phyloP scores from a whole-genome alignment of 2,797 vertebrate genomes.

The Tenualosa thibaudeaui region DNA sequence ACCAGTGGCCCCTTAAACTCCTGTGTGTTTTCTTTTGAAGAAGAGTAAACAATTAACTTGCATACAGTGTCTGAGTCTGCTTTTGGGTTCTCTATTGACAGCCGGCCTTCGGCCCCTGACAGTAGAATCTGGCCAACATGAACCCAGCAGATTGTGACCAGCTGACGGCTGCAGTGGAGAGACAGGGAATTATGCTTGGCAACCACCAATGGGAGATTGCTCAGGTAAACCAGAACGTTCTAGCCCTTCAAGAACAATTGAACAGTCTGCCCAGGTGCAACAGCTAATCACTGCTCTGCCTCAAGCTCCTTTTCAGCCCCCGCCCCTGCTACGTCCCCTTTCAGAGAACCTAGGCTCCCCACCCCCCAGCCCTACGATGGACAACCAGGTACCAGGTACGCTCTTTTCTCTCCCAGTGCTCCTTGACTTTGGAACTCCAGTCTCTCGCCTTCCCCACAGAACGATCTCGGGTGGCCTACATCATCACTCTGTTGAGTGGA shows the following conservation, averaged over 20 bases:
- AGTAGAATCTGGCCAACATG: conserved; percentile 10
- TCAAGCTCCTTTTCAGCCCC: too few relatives aligned
- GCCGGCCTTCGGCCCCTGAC: neutral
- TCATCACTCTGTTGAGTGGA: neutral
- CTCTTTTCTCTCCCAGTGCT: neutral
- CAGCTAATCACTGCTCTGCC: too few relatives aligned
- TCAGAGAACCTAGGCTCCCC: neutral
- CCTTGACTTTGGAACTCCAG: neutral
- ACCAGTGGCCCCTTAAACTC: too few relatives aligned
- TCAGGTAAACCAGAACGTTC: neutral
- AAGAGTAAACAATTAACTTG: too few relatives aligned
- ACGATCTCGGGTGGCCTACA: neutral
- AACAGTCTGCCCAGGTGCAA: too few relatives aligned
- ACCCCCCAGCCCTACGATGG: neutral
- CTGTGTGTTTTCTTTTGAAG: too few relatives aligned
- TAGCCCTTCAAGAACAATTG: too few relatives aligned
- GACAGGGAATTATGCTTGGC: neutral
- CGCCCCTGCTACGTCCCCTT: neutral
- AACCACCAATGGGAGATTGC: neutral
- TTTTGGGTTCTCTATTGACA: neutral
- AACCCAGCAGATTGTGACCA: neutral
- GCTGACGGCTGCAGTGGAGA: neutral
- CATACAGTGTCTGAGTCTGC: too few relatives aligned
- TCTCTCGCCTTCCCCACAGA: neutral
- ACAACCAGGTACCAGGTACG: neutral